Base-by-base conservation (phyloP, 2,888 invertebrate species). In the Drosophila kambysellisi region DNA sequence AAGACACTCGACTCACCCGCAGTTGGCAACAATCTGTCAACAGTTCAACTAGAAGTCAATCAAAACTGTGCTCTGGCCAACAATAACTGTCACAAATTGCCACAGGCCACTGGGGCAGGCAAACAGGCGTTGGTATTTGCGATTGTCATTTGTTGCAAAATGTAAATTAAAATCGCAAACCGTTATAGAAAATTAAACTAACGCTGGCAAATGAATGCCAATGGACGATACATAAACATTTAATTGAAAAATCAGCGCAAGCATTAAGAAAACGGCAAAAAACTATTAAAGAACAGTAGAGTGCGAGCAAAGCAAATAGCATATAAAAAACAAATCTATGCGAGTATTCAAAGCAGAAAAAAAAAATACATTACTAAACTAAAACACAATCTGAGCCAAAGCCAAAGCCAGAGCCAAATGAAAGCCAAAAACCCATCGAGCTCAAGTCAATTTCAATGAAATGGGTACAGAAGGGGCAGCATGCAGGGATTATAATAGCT, bases 81-180 rank as follows among this genome's bases (percentile, higher is more conserved):
- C 75, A 90, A 86, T 87, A 76, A 88, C 72, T 76, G 77, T 72
- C 83, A 88, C 87, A 89, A 87, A 86, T 90, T 86, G 70, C 66
- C 71, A 68, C 62, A 32, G 74, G 82, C 72, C 77, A 74, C 52
- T 66, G 62, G 88, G 76, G 67, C 76, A 41, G 32, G 46, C 66
- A 52, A 62, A 37, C 52, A 30, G 25, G 50, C 51, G 43, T 25
- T 58, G 58, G 41, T 32, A 66, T 60, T 57, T 63, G 57, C 58
- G 29, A 62, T 59, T 63, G 65, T 52, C 51, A 61, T 54, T 69
- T 70, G 56, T 69, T 64, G 76, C 59, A 56, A 80, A 66, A 63
- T 70, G 58, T 64, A 70, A 63, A 74, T 79, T 43, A 64, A 74
- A 69, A 58, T 17, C 56, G 64, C 29, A 17, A 64, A 59, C 70